Evolutionary conservation across 2,797 vertebrate species (phyloP).

Genomic region (Arnoldichthys spilopterus): DNA sequence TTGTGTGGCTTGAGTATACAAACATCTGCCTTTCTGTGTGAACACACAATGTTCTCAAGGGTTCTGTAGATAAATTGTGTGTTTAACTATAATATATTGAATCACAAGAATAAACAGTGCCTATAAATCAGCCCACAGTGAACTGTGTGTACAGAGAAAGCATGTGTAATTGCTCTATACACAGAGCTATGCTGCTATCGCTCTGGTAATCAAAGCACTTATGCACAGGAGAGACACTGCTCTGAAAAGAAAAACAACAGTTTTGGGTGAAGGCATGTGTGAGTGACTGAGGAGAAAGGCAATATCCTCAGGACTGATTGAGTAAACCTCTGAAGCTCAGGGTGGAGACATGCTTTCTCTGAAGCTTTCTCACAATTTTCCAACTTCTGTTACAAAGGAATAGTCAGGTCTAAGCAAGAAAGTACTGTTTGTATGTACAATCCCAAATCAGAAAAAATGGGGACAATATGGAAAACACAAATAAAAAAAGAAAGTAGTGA

Average conservation of each 20-base stretch:
- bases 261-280: background rate
- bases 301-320: slow-evolving; percentile 25
- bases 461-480: no score
- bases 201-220: background rate
- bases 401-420: background rate
- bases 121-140: background rate
- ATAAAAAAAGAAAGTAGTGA: no score
- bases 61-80: slow-evolving; percentile 9
- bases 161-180: slow-evolving; percentile 18
- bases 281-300: background rate
- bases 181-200: background rate
- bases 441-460: no score
- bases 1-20: slow-evolving; percentile 4
- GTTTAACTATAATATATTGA: slow-evolving; percentile 28
- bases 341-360: slow-evolving; percentile 16
- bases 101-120: slow-evolving; percentile 2
- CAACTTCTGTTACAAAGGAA: background rate
- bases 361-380: background rate
- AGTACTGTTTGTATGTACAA: background rate
- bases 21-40: slow-evolving; percentile 26
- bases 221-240: background rate
- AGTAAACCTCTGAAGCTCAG: slow-evolving; percentile 15
- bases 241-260: background rate
- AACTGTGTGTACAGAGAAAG: background rate
- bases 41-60: background rate